Evolutionary conservation across 2,113 vertebrate genomes (phyloP).

Genomic region (Siphamia tubifer): DNA sequence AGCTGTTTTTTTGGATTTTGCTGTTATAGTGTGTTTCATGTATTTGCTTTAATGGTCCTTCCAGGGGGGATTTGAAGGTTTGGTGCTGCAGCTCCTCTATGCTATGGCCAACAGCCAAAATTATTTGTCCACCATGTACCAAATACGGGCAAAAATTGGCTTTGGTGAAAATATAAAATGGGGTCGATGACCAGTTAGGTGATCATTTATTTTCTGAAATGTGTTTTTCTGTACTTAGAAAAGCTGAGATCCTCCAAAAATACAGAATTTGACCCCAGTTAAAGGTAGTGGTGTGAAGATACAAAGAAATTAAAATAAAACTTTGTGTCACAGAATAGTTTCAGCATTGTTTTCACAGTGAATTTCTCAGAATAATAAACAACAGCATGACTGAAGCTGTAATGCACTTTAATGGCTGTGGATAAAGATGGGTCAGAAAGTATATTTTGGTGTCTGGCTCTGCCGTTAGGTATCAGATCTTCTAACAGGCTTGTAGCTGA

Average conservation of each 20-base stretch:
- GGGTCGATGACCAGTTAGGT: conserved; percentile 17
- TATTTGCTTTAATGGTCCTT: conserved; percentile 38
- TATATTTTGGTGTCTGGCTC: conserved; percentile 3
- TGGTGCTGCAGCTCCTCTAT: conserved; percentile 20
- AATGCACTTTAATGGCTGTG: neutral
- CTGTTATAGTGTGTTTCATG: conserved; percentile 7
- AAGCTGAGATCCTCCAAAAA: neutral
- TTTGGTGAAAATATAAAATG: conserved; percentile 33
- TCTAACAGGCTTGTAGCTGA: conserved; percentile 5
- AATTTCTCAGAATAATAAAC: neutral
- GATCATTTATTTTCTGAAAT: conserved; percentile 34
- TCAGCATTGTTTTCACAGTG: neutral
- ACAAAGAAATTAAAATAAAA: neutral
- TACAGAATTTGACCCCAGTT: neutral
- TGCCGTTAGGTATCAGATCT: neutral
- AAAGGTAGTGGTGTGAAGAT: neutral
- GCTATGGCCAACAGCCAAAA: conserved; percentile 21
- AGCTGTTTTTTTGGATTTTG: conserved; percentile 2
- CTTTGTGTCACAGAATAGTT: neutral
- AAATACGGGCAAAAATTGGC: conserved; percentile 29
- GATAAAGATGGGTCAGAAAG: conserved; percentile 19
- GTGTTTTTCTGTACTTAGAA: conserved; percentile 11
- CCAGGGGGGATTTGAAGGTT: conserved; percentile 31
- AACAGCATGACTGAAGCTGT: neutral
- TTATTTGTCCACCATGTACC: neutral